Conservation (phyloP, 2,888 invertebrate species). For the Pandemis corylana region DNA sequence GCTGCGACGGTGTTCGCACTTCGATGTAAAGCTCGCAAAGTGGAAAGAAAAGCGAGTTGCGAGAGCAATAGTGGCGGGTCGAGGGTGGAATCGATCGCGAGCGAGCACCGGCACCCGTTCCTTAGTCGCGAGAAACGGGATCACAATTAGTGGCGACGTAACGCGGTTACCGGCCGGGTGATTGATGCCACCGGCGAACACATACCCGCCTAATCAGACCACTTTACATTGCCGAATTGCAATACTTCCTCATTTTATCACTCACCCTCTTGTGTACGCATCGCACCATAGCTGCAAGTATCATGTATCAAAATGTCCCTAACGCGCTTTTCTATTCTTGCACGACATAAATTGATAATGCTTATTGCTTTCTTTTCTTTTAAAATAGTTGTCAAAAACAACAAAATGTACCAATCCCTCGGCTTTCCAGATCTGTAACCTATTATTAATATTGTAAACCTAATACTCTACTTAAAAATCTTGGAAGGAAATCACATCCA, state of each 20-base stretch:
- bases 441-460: background rate
- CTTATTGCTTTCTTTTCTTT: too few species aligned
- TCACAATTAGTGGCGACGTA: conserved; percentile 76
- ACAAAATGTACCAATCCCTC: background rate
- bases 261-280: conserved; percentile 26
- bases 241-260: conserved; percentile 43
- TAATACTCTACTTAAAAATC: conserved; percentile 9
- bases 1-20: conserved; percentile 63
- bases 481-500: conserved; percentile 29
- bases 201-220: conserved; percentile 44
- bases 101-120: conserved; percentile 57
- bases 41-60: conserved; percentile 57
- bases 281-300: conserved; percentile 11
- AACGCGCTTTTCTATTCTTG: conserved; percentile 2
- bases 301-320: conserved; percentile 18
- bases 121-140: conserved; percentile 56
- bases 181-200: conserved; percentile 57
- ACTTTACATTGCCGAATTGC: conserved; percentile 46
- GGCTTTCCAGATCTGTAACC: background rate
- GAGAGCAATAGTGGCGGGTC: conserved; percentile 48
- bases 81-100: conserved; percentile 64
- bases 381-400: background rate
- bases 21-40: conserved; percentile 64
- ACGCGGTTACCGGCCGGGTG: conserved; percentile 68
- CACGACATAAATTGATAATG: background rate